phyloP scores from a whole-genome alignment of 2,888 invertebrate genomes.

The Notocelia uddmanniana region DNA sequence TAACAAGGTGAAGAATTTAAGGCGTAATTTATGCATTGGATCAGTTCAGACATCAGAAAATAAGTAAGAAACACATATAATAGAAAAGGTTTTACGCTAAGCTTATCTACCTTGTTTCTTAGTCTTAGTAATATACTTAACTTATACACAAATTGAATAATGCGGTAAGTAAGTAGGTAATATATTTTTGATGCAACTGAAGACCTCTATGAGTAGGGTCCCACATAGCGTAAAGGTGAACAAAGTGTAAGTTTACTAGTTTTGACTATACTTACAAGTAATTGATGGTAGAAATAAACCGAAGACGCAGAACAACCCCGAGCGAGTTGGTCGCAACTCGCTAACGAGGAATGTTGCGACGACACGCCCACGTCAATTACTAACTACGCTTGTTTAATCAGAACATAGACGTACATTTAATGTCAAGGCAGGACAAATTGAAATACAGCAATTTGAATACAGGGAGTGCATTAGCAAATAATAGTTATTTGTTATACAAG shows the following conservation, averaged over 20 bases:
- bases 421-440: not conserved
- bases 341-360: constrained; percentile 15
- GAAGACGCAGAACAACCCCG: no score
- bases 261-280: no score
- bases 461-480: no score
- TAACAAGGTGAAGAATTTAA: not conserved
- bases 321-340: not conserved
- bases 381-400: not conserved
- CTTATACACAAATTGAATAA: no score
- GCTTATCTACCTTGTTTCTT: no score
- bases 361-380: not conserved
- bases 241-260: not conserved
- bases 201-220: not conserved
- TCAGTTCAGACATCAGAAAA: not conserved
- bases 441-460: not conserved
- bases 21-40: not conserved
- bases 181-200: not conserved
- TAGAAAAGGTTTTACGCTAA: no score
- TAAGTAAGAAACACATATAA: no score
- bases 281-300: no score
- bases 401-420: no score
- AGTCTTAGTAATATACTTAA: no score
- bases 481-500: no score
- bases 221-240: not conserved
- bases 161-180: no score